Evolutionary conservation across 2,888 invertebrate genomes (phyloP), one percentile per base, ranked within the genome.

Genomic region (Antitype chi): DNA sequence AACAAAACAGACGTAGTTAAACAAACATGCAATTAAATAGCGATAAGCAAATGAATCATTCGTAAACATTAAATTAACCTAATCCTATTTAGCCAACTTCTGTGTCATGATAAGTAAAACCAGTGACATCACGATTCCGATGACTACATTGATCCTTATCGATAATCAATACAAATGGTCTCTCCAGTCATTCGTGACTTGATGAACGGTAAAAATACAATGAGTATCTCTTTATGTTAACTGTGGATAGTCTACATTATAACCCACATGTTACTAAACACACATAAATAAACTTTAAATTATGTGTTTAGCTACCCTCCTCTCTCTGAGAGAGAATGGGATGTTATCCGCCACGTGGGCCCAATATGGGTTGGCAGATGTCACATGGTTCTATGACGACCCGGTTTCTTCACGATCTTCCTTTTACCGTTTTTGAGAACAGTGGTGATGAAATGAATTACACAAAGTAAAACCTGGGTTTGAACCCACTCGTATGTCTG

Each of bases 91-190:
- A 49, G 60, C 20, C 74, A 75, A 85, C 74, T 79, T 81, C 73
- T 85, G 77, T 70, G 87, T 89, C 90, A 90, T 85, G 88, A 87
- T 80, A 70, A 66, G 64, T 67, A 55, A 71, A 67, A 69, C 67
- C 55, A 76, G 73, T 87, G 84, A 82, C 76, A 71, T 81, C 73
- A 76, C 71, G 38, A 76, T 20, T 32, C 7, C 7, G 74, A 60
- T 88, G 88, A 89, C 82, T 86, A 87, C 81, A 89, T 80, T 79
- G 82, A 85, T 86, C 74, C 68, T 71, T 78, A 83, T 83, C 70
- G 15, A 68, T 71, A 83, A 80, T 72, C 68, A 32, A 80, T 67
- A 71, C 68, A 55, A 75, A 49, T 28, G 20, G 38, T 72, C 8
- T n/a, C 20, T 32, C 32, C n/a, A 63, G 15, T 49, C 23, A 84